Conservation (phyloP, 1,140 invertebrate genomes). For the Drosophila sturtevanti region DNA sequence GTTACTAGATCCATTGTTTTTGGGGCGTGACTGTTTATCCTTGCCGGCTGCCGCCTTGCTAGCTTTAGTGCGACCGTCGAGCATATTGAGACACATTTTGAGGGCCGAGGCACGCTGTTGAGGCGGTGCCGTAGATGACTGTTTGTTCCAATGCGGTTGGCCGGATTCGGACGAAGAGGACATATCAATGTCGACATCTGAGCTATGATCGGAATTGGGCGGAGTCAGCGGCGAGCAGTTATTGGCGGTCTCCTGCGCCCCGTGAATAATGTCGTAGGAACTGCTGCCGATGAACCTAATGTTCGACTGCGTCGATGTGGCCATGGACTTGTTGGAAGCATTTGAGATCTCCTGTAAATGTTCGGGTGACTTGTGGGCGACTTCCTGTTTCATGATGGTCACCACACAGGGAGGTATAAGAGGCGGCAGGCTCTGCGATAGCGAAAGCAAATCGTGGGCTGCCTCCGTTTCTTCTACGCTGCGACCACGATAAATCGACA, state of each 20-base stretch:
- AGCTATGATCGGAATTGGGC: constrained; percentile 89
- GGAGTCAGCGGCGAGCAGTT: constrained; percentile 85
- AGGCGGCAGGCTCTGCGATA: constrained; percentile 90
- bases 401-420: constrained; percentile 87
- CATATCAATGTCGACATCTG: constrained; percentile 86
- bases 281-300: constrained; percentile 76
- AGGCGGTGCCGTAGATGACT: constrained; percentile 25
- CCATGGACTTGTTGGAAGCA: constrained; percentile 60
- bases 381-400: constrained; percentile 83
- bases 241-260: constrained; percentile 62
- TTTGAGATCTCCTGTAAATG: constrained; percentile 78
- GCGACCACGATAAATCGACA: constrained; percentile 84
- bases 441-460: constrained; percentile 92
- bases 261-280: constrained; percentile 65
- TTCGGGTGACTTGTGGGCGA: constrained; percentile 44
- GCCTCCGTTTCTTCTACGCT: constrained; percentile 92
- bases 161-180: constrained; percentile 82
- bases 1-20: constrained; percentile 26
- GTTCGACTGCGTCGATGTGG: constrained; percentile 50
- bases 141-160: constrained; percentile 73
- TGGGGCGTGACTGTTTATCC: constrained; percentile 47
- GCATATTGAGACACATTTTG: constrained; percentile 71
- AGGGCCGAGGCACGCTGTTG: constrained; percentile 58
- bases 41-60: constrained; percentile 72
- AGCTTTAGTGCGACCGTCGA: constrained; percentile 80